Base-by-base conservation (phyloP, 2,888 invertebrate species). In the Drosophila setosimentum region DNA sequence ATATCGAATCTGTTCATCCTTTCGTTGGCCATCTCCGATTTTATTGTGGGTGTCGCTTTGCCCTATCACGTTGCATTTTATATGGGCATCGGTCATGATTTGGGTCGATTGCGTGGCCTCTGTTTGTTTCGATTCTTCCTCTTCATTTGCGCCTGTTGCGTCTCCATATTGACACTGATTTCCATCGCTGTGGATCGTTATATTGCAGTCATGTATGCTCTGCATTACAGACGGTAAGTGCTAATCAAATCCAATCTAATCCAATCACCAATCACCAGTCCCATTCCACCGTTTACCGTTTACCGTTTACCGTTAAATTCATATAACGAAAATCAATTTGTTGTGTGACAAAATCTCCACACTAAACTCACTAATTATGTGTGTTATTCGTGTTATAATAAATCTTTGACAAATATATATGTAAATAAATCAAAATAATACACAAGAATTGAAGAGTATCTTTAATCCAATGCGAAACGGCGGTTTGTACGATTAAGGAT, bases 11-110 rank as follows among this genome's bases (percentile, higher is more conserved):
- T 96, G 86, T 97, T 97, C 93, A 95, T 97, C 76, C 94, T 96
- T 72, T 97, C 96, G 92, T 93, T 97, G 86, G 97, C 97, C 33
- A 94, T 96, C 76, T 96, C 97, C 30, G 97, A 97, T 93, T 94
- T 96, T 55, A 94, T 96, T 93, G 97, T 97, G 64, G 97, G 97
- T 6, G 93, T 96, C 42, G 95, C 96, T 37, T 93, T 97, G 83
- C 96, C 97, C 24, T 97, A 96, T 93, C 97, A 97, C 91, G 94
- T 96, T 88, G 95, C 95, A 54, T 97, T 97, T 93, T 96, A 96
- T 92, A 92, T 96, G 76, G 94, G 94, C 85, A 91, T 96, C 74
- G 94, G 95, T 83, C 94, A 94, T 8, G 94, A 94, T 68, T 94
- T 96, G 82, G 95, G 95, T 42, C 93, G 93, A 54, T 94, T 94